These are phyloP conservation scores for Chirona hameri DNA, from an alignment of 2,888 invertebrate genomes.

Conservation along the genomic window DNA sequence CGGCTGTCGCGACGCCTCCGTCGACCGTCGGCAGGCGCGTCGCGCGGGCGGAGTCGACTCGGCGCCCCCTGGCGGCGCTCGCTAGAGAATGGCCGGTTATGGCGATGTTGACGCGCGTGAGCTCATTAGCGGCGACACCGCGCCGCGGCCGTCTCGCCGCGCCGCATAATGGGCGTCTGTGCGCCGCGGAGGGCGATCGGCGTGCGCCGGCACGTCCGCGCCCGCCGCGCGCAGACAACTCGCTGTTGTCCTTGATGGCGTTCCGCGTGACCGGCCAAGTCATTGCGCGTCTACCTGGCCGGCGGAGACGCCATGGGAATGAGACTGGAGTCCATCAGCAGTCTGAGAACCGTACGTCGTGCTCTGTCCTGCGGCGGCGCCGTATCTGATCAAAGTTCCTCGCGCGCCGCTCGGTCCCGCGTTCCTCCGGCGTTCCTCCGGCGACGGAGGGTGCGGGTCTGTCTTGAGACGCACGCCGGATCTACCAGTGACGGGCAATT, in stretches of 20 bases:
- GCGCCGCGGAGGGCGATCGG: not conserved
- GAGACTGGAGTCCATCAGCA: too few relatives aligned
- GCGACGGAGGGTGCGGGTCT: not conserved
- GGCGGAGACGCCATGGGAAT: not conserved
- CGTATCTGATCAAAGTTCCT: too few relatives aligned
- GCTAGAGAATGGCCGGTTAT: not conserved
- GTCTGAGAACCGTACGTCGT: not conserved
- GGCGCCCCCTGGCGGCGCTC: not conserved
- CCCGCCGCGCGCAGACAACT: not conserved
- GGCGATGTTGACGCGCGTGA: not conserved
- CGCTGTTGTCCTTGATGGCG: not conserved
- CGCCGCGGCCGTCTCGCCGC: not conserved
- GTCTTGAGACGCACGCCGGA: not conserved
- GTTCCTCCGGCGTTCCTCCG: not conserved
- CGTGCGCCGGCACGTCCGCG: not conserved
- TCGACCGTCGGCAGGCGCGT: not conserved
- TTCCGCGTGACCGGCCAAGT: slow-evolving; percentile 2
- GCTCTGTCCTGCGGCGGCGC: too few relatives aligned
- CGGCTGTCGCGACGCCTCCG: not conserved
- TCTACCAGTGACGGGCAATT: not conserved
- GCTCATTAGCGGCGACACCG: not conserved
- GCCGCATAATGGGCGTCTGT: not conserved
- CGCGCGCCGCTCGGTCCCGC: too few relatives aligned
- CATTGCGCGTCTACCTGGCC: not conserved
- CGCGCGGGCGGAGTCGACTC: not conserved